Evolutionary conservation across 2,797 vertebrate species (phyloP).

Genomic region (Sciaenops ocellatus): DNA sequence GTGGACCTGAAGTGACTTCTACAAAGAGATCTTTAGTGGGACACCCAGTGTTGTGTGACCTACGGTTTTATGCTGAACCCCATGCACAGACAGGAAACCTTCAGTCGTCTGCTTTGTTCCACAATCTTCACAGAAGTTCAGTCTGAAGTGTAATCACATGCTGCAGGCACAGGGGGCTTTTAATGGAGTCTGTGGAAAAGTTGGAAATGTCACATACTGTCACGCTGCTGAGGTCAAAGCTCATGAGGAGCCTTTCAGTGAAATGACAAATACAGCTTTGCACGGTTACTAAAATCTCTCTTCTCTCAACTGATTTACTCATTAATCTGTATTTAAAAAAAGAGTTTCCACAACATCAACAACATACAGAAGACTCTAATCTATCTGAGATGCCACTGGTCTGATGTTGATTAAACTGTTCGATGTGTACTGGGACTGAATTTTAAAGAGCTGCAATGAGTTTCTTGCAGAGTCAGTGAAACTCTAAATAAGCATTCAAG

Average conservation of each 20-base stretch:
- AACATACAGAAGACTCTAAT: not conserved
- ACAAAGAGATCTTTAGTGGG: constrained; percentile 38
- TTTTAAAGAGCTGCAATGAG: not conserved
- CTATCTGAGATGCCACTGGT: not conserved
- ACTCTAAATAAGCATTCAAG: not conserved
- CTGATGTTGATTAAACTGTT: not conserved
- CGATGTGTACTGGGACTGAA: not conserved
- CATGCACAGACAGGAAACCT: constrained; percentile 29
- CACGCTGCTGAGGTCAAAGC: constrained; percentile 11
- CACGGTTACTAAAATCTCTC: not conserved
- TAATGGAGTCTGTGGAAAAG: constrained; percentile 35
- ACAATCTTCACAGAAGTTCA: constrained; percentile 47
- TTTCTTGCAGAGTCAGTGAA: not conserved
- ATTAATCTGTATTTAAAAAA: not conserved
- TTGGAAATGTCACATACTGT: constrained; percentile 57
- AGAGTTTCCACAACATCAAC: not conserved
- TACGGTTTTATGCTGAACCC: constrained; percentile 22
- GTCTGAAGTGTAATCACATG: constrained; percentile 35
- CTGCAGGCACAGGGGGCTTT: not conserved
- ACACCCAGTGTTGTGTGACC: constrained; percentile 41
- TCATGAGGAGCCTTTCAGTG: not conserved
- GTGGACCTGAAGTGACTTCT: constrained; percentile 29
- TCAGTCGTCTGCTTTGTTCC: constrained; percentile 36
- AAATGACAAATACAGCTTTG: not conserved
- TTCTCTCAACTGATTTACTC: not conserved